These are phyloP conservation scores for Augochlorella aurata DNA, from an alignment of 2,888 invertebrate genomes.

Conservation along the genomic window DNA sequence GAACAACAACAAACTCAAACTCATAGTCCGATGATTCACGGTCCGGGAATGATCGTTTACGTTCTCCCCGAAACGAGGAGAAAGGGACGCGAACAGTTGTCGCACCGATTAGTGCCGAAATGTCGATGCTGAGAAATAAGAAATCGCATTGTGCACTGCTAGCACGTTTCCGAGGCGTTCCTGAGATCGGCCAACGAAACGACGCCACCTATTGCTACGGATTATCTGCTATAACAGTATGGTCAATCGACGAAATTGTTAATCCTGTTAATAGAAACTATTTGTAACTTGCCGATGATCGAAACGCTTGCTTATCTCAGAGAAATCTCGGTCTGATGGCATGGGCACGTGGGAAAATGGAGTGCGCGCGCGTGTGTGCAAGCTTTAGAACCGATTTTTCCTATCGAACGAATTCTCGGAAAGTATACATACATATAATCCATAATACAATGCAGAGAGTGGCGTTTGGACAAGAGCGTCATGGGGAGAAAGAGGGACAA, in stretches of 20 bases:
- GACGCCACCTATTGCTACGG: conserved; percentile 26
- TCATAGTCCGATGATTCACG: not conserved
- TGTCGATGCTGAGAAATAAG: not conserved
- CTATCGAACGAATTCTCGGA: not conserved
- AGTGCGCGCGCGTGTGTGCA: not conserved
- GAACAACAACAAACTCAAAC: conserved; percentile 24
- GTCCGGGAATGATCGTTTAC: not conserved
- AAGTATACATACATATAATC: not conserved
- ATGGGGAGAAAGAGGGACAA: not conserved
- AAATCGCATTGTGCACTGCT: not conserved
- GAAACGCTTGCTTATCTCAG: not conserved
- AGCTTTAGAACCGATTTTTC: not conserved
- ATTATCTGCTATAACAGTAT: conserved; percentile 32
- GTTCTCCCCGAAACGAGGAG: not conserved
- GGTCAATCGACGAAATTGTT: conserved; percentile 30
- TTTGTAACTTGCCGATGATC: conserved; percentile 33
- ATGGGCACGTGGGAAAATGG: not conserved
- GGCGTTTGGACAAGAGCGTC: not conserved
- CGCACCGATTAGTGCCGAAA: not conserved
- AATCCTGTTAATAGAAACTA: conserved; percentile 31
- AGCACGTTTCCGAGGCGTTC: not conserved
- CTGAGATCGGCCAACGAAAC: conserved; percentile 17
- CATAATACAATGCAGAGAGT: not conserved
- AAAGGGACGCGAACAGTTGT: not conserved
- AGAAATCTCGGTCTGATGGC: not conserved